Base-by-base conservation (phyloP, 2,113 vertebrate genomes). In the Andinoacara biseriatus region DNA sequence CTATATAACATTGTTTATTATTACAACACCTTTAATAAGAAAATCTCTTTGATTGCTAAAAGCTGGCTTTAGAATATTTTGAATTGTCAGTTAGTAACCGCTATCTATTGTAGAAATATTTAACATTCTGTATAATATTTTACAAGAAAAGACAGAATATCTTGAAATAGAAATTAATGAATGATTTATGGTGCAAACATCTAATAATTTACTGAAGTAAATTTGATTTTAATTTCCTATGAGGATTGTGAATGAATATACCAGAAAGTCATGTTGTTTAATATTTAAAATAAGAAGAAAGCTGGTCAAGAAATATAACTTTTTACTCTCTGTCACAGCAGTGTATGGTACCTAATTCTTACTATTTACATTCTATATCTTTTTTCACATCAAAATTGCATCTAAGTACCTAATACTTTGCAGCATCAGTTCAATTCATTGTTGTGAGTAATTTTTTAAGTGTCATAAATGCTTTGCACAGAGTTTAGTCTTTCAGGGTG, bases 361-460 rank as follows among this genome's bases (percentile, higher is more conserved):
- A 18, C 9, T 74, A 79, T 89, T 85, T 89, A 81, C 60, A 65
- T 89, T 79, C 83, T 77, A 43, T 77, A 43, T 83, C 81, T 87
- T 60, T 14, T 85, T 75, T 80, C 29, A 67, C 35, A 57, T 82
- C 22, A 65, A 74, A 91, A 83, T 17, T 83, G 52, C 58, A 63
- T 11, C 57, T 31, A 35, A 63, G 62, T 75, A 49, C 7, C 72
- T 46, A 69, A 86, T 61, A 46, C 67, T 56, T 62, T 31, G 38
- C 76, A 65, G 43, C 58, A 87, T 65, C 63, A 26, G 56, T 20
- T 38, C 57, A 13, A 33, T 76, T 38, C 38, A 72, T 85, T 83
- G 78, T 62, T 69, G 49, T 52, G 6, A 33, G 54, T 59, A 3
- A 83, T 81, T 87, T 83, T 29, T 49, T 69, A 65, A 78, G 78